A percentile compares a stretch with the other conserved stretches of the same genome.
Conservation (phyloP, 2,113 vertebrate genomes). For the Symphodus melops region DNA sequence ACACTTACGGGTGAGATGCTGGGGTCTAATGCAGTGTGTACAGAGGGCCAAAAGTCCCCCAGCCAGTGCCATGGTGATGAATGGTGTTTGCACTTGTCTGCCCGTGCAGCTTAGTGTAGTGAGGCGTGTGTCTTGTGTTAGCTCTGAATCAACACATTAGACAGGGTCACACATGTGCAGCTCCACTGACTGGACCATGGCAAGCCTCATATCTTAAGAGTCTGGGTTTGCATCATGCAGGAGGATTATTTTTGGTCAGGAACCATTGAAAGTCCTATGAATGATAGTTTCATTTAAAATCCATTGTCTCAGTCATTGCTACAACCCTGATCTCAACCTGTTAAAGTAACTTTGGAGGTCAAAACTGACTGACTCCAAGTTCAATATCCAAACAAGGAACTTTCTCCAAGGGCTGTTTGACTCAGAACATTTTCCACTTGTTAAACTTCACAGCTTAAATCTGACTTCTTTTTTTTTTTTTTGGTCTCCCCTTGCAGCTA, state of each 20-base stretch:
- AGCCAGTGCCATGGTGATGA: slow-evolving; percentile 63
- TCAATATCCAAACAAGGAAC: neutral
- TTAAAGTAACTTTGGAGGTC: neutral
- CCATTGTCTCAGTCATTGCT: neutral
- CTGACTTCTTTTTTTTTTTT: slow-evolving; percentile 9
- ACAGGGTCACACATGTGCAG: neutral
- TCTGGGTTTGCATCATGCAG: neutral
- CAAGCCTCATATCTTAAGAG: slow-evolving; percentile 1
- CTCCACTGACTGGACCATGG: neutral
- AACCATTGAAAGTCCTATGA: slow-evolving; percentile 1
- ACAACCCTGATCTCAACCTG: neutral
- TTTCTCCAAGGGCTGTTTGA: slow-evolving; percentile 10
- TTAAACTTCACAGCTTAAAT: slow-evolving; percentile 5
- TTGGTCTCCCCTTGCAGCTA: slow-evolving; percentile 7
- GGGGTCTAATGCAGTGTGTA: slow-evolving; percentile 40
- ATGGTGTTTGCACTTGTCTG: slow-evolving; percentile 67
- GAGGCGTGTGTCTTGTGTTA: slow-evolving; percentile 62
- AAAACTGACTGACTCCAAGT: neutral
- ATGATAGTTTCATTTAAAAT: neutral
- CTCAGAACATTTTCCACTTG: slow-evolving; percentile 28
- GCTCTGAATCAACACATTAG: slow-evolving; percentile 41
- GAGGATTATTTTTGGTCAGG: neutral
- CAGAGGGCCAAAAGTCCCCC: slow-evolving; percentile 53
- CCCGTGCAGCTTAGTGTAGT: slow-evolving; percentile 52
- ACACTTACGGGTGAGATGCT: slow-evolving; percentile 34